A percentile compares a stretch with the other conserved stretches of the same genome.
Evolutionary conservation across 2,888 invertebrate genomes (phyloP).

Genomic region (Prenolepis imparis): DNA sequence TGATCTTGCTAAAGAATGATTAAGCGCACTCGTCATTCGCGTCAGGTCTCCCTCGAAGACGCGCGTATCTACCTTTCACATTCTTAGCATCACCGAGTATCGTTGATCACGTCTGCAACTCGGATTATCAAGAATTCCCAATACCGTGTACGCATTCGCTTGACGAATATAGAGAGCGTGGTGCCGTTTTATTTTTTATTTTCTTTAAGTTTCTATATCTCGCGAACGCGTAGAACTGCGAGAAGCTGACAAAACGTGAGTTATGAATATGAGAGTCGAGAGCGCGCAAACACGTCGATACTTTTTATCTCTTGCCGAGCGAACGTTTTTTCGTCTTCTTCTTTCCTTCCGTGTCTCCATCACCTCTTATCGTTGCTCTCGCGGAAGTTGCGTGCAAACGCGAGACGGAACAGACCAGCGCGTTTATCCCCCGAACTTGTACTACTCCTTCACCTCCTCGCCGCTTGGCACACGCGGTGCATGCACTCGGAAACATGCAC

Average conservation of each 20-base stretch:
- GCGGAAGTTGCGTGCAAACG: slow-evolving; percentile 27
- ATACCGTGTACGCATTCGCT: slow-evolving; percentile 26
- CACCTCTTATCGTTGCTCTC: background rate
- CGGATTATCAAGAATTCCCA: slow-evolving; percentile 57
- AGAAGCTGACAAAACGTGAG: slow-evolving; percentile 50
- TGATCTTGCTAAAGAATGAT: background rate
- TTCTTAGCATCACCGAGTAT: slow-evolving; percentile 39
- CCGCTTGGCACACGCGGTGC: background rate
- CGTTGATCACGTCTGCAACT: slow-evolving; percentile 49
- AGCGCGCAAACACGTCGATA: slow-evolving; percentile 59
- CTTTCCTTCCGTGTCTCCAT: background rate
- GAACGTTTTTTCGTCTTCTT: slow-evolving; percentile 44
- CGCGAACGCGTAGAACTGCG: slow-evolving; percentile 11
- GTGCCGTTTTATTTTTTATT: slow-evolving; percentile 14
- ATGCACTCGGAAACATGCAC: background rate
- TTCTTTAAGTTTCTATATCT: slow-evolving; percentile 12
- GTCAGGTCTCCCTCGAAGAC: slow-evolving; percentile 10
- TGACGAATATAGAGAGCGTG: slow-evolving; percentile 50
- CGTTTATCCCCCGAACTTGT: background rate
- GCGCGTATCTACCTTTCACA: slow-evolving; percentile 34
- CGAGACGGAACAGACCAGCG: background rate
- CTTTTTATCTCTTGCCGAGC: slow-evolving; percentile 49
- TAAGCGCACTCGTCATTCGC: slow-evolving; percentile 30
- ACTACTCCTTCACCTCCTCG: slow-evolving; percentile 21
- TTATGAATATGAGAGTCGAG: slow-evolving; percentile 65